A percentile compares a stretch with the other conserved stretches of the same genome.
phyloP scores from a whole-genome alignment of 1,140 invertebrate genomes.

The Nephila pilipes region DNA sequence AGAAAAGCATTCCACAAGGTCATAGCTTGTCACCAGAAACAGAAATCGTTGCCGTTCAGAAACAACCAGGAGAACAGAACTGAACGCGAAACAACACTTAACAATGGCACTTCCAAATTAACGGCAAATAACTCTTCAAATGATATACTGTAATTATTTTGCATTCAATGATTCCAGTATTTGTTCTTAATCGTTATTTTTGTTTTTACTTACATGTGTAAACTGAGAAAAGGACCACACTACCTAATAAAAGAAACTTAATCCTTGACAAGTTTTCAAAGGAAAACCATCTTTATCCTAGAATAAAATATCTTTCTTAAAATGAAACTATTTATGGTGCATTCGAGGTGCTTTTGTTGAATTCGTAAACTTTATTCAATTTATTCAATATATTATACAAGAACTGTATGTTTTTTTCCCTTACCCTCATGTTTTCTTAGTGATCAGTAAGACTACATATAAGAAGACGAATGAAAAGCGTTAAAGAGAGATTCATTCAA shows the following conservation, averaged over 20 bases:
- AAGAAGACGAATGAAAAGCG: neutral
- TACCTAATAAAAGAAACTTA: neutral
- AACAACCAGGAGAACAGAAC: slow-evolving; percentile 14
- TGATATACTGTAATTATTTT: slow-evolving; percentile 60
- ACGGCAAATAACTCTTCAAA: slow-evolving; percentile 57
- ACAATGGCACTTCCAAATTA: neutral
- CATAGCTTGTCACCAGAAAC: slow-evolving; percentile 76
- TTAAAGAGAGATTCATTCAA: no score
- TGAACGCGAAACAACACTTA: slow-evolving; percentile 35
- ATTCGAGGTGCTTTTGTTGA: neutral
- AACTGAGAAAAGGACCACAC: neutral
- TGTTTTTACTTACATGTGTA: neutral
- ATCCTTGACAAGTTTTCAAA: no score
- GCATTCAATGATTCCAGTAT: neutral
- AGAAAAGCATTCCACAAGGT: slow-evolving; percentile 90
- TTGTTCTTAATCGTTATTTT: neutral
- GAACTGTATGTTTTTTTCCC: neutral
- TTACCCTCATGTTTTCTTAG: neutral
- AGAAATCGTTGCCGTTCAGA: neutral
- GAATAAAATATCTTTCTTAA: neutral
- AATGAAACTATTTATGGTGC: neutral
- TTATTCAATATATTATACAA: neutral
- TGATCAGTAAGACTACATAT: neutral
- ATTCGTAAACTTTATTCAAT: neutral
- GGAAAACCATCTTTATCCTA: neutral